phyloP scores from a whole-genome alignment of 1,140 invertebrate genomes.

The Ceratosolen fusciceps region DNA sequence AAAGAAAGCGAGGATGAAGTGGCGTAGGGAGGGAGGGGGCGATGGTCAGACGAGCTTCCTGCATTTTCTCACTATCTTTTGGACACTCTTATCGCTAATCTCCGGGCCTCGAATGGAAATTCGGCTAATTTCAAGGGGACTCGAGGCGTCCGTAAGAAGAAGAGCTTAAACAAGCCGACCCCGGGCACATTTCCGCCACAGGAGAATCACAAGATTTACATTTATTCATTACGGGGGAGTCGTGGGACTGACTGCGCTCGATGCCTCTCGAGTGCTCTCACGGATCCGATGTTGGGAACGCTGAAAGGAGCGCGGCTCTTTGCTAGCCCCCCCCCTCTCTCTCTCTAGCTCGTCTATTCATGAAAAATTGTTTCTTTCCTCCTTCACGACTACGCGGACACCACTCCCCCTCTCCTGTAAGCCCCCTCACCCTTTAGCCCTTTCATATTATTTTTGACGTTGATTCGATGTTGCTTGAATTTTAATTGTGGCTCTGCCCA shows the following conservation, averaged over 20 bases:
- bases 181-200: background rate
- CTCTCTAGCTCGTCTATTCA: background rate
- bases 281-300: too few relatives aligned
- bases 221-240: background rate
- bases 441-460: too few relatives aligned
- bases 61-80: background rate
- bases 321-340: too few relatives aligned
- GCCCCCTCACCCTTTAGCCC: too few relatives aligned
- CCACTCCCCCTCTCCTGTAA: too few relatives aligned
- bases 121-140: too few relatives aligned
- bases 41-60: background rate
- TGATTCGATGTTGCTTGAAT: too few relatives aligned
- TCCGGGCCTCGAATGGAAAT: background rate
- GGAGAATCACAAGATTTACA: background rate
- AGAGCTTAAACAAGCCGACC: too few relatives aligned
- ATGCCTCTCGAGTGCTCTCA: too few relatives aligned
- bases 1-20: conserved; percentile 47
- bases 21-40: background rate
- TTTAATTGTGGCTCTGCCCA: too few relatives aligned
- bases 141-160: too few relatives aligned
- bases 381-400: background rate
- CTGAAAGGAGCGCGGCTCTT: too few relatives aligned
- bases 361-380: background rate
- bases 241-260: background rate
- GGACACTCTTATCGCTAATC: background rate